Percentiles rank a stretch among this genome's conserved stretches.
These are phyloP conservation scores for Aphelenchoides fujianensis DNA, from an alignment of 1,140 invertebrate species.

Conservation along the genomic window DNA sequence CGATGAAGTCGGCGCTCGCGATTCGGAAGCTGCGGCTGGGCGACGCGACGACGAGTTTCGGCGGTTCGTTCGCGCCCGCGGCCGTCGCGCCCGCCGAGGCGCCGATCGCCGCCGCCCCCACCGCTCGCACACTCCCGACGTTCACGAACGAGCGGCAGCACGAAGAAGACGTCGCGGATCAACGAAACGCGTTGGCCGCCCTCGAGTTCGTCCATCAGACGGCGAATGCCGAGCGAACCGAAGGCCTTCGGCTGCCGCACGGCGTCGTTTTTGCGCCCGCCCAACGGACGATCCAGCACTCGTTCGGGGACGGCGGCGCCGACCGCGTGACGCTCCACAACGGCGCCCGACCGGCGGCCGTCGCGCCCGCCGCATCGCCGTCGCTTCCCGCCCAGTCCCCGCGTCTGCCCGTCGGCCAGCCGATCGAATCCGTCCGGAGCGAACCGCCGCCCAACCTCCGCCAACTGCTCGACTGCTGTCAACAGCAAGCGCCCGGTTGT, in stretches of 20 bases:
- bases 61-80: constrained; percentile 10
- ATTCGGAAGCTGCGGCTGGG: constrained; percentile 21
- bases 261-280: background rate
- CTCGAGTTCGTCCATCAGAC: background rate
- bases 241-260: background rate
- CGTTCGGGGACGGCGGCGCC: background rate
- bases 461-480: constrained; percentile 21
- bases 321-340: background rate
- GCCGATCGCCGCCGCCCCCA: background rate
- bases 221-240: background rate
- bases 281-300: background rate
- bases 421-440: background rate
- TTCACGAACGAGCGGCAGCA: background rate
- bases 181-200: background rate
- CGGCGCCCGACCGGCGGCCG: background rate
- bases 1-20: constrained; percentile 5
- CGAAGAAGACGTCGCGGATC: too few species aligned
- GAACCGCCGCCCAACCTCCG: background rate
- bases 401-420: background rate
- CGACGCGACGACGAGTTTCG: background rate
- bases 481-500: constrained; percentile 29
- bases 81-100: background rate
- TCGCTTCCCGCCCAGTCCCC: background rate
- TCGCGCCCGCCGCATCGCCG: background rate
- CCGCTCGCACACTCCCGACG: constrained; percentile 1